A percentile compares a stretch with the other conserved stretches of the same genome.
Evolutionary conservation across 2,797 vertebrate genomes (phyloP).

Genomic region (Mastacembelus armatus): DNA sequence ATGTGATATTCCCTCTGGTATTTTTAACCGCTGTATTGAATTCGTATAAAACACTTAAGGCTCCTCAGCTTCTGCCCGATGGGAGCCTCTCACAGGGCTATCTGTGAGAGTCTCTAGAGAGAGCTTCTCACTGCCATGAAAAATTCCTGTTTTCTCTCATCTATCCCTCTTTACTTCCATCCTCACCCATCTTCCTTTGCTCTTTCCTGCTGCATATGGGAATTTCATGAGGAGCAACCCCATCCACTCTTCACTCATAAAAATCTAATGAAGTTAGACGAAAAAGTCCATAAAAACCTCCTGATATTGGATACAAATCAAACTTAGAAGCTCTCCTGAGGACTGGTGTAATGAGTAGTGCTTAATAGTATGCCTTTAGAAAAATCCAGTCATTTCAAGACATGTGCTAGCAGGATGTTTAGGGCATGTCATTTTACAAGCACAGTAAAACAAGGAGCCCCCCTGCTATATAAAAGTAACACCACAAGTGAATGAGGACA

Average conservation of each 20-base stretch:
- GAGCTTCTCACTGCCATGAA: slow-evolving; percentile 75
- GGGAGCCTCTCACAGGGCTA: slow-evolving; percentile 78
- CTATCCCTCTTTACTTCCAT: slow-evolving; percentile 60
- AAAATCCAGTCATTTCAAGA: slow-evolving; percentile 49
- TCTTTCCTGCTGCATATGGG: slow-evolving; percentile 69
- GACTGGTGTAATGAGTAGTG: slow-evolving; percentile 70
- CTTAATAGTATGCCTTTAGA: slow-evolving; percentile 62
- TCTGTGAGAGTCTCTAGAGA: slow-evolving; percentile 80
- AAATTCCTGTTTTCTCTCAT: slow-evolving; percentile 73
- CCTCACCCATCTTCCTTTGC: slow-evolving; percentile 44
- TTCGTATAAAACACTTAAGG: slow-evolving; percentile 87
- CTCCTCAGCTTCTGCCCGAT: slow-evolving; percentile 79
- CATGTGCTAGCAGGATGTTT: slow-evolving; percentile 41
- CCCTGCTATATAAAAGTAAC: slow-evolving; percentile 6
- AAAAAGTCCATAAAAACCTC: slow-evolving; percentile 83
- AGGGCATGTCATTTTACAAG: slow-evolving; percentile 41
- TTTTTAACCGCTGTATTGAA: slow-evolving; percentile 88
- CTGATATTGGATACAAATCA: slow-evolving; percentile 80
- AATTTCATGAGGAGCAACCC: slow-evolving; percentile 48
- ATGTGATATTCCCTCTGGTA: slow-evolving; percentile 87
- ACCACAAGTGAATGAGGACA: slow-evolving; percentile 27
- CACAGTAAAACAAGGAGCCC: slow-evolving; percentile 24
- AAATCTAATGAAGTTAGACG: slow-evolving; percentile 83
- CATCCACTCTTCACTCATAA: slow-evolving; percentile 77
- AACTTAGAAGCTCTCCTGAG: slow-evolving; percentile 76